Base-by-base conservation (phyloP, 1,140 invertebrate genomes). In the Halesus radiatus region DNA sequence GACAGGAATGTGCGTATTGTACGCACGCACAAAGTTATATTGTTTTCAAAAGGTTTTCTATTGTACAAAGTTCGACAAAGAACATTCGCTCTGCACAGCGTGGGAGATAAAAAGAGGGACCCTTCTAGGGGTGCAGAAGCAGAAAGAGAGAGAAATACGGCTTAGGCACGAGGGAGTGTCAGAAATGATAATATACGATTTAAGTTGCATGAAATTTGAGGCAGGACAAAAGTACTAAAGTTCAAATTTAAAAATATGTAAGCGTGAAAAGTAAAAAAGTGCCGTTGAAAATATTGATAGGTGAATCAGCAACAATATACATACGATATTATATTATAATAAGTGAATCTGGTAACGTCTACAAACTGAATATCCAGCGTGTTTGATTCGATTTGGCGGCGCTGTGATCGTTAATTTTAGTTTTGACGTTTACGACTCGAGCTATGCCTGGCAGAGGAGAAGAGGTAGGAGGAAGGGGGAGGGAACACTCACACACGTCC, bases 51-150 rank as follows among this genome's bases (percentile, higher is more conserved):
- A 75, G 53, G 72, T 29, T 75, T 32, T 45, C 72, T 29, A 58
- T 75, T 75, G 72, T 58, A 37, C 53, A 37, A 75, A 86, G 84
- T 87, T 85, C 84, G 86, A 85, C 80, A 78, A 68, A 52, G 76
- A 77, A 29, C 56, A 32, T n/a, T 68, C 64, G 45, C 37, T 18
- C 26, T 62, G 53, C 62, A 52, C 56, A 60, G 60, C 76, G 58
- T 77, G 76, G 22, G 37, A 68, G 76, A 68, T 68, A 68, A 64
- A 56, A 76, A 66, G 58, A 77, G 76, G 58, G 72, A 75, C 37
- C 4, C 0, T 29, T 56, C 18, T 75, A 58, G 76, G 76, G 76
- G 76, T 8, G 76, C 64, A 53, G 23, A 66, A 66, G 22, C 20
- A 68, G 45, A 64, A 66, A 77, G 58, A 54, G 74, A 76, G n/a